Percentiles rank a stretch among this genome's conserved stretches.
These are phyloP conservation scores for Epizoanthus stellaris DNA, from an alignment of 92 coral and sea anemone species.

Conservation along the genomic window DNA sequence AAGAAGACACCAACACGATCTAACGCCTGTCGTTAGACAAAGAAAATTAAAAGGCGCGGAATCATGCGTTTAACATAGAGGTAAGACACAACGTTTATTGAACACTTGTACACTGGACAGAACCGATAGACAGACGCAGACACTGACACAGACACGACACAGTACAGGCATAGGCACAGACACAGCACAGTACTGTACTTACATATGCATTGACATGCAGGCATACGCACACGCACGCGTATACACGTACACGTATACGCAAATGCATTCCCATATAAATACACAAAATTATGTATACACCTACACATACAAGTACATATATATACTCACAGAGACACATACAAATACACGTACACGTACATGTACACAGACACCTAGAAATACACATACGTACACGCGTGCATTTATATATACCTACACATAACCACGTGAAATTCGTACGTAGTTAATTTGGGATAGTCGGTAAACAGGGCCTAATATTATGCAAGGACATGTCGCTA, in stretches of 20 bases:
- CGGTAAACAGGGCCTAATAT: too few species aligned
- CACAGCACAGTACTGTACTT: background rate
- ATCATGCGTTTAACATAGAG: constrained; percentile 51
- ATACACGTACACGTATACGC: background rate
- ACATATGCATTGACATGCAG: background rate
- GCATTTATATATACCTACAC: background rate
- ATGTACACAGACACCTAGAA: too few species aligned
- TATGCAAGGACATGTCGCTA: too few species aligned
- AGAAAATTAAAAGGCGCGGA: constrained; percentile 32
- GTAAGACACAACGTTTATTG: constrained; percentile 6
- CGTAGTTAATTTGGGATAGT: too few species aligned
- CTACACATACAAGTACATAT: background rate
- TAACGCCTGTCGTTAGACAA: constrained; percentile 25
- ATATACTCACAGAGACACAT: background rate
- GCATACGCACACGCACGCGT: background rate
- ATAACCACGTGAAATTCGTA: too few species aligned
- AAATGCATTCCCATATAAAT: background rate
- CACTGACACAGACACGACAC: too few species aligned
- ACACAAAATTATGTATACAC: background rate
- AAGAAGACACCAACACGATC: constrained; percentile 78
- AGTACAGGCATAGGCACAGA: background rate
- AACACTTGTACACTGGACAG: background rate
- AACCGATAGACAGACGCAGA: background rate
- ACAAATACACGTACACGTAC: too few species aligned
- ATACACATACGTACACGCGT: background rate